A percentile compares a stretch with the other conserved stretches of the same genome.
phyloP scores from a whole-genome alignment of 2,113 vertebrate genomes.

The Ictalurus furcatus region DNA sequence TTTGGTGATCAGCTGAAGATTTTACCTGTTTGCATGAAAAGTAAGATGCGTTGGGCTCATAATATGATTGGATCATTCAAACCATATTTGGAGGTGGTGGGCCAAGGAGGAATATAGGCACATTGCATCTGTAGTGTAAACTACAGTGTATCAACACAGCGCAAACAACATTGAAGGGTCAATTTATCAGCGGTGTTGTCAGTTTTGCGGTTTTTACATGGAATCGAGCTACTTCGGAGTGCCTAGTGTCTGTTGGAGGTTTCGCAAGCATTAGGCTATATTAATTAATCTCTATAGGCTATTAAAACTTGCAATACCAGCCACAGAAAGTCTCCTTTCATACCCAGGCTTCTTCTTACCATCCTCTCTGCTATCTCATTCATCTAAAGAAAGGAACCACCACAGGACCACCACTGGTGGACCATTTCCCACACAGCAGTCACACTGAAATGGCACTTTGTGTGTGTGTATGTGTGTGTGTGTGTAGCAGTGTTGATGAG shows the following conservation, averaged over 20 bases:
- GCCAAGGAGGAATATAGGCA: background rate
- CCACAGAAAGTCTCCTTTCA: background rate
- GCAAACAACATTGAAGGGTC: background rate
- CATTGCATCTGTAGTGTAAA: background rate
- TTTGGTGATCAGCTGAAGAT: background rate
- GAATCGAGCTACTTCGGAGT: background rate
- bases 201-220: background rate
- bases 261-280: background rate
- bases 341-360: background rate
- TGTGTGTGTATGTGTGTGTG: slow-evolving; percentile 9
- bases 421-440: background rate
- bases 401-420: background rate
- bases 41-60: background rate
- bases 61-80: background rate
- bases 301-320: background rate
- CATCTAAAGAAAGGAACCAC: background rate
- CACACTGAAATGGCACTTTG: background rate
- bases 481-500: slow-evolving; percentile 7
- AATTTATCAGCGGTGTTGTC: background rate
- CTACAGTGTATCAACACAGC: background rate
- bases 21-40: no score
- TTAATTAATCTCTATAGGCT: background rate
- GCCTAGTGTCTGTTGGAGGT: background rate
- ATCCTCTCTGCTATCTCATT: background rate
- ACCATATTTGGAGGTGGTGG: background rate